Evolutionary conservation across 2,113 vertebrate species (phyloP).

Genomic region (Indicator maculatus): DNA sequence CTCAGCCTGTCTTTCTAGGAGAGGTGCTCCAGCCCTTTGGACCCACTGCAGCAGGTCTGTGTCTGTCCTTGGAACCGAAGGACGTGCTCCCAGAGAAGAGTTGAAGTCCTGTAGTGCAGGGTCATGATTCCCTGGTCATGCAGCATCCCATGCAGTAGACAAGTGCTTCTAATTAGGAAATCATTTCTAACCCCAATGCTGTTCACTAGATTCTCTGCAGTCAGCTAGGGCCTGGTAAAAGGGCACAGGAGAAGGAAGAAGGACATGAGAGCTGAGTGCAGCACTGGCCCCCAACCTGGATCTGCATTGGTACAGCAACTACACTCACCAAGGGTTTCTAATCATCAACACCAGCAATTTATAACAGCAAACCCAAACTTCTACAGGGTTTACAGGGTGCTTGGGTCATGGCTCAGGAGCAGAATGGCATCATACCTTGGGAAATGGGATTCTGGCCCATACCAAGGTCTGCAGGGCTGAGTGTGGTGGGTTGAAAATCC

Average conservation of each 20-base stretch:
- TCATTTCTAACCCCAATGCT: neutral
- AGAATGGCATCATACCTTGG: neutral
- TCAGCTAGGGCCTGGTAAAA: neutral
- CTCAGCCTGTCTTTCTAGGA: no score
- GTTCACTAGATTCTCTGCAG: neutral
- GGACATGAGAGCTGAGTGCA: neutral
- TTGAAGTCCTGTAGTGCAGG: neutral
- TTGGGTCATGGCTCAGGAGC: accelerated
- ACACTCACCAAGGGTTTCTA: neutral
- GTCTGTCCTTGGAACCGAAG: neutral
- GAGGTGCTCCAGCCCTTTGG: no score
- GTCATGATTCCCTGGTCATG: accelerated
- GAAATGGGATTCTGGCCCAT: neutral
- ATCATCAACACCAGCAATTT: accelerated
- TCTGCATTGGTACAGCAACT: no score
- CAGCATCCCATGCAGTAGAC: neutral
- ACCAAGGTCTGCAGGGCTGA: neutral
- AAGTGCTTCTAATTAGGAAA: neutral
- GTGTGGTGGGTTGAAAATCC: no score
- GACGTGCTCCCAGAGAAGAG: neutral
- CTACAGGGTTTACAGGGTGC: neutral
- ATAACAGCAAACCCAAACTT: neutral
- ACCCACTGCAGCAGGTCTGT: no score
- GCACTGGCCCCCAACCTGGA: accelerated
- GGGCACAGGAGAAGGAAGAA: neutral